Base-by-base conservation (phyloP, 2,113 vertebrate species). In the Rhodinocichla rosea region DNA sequence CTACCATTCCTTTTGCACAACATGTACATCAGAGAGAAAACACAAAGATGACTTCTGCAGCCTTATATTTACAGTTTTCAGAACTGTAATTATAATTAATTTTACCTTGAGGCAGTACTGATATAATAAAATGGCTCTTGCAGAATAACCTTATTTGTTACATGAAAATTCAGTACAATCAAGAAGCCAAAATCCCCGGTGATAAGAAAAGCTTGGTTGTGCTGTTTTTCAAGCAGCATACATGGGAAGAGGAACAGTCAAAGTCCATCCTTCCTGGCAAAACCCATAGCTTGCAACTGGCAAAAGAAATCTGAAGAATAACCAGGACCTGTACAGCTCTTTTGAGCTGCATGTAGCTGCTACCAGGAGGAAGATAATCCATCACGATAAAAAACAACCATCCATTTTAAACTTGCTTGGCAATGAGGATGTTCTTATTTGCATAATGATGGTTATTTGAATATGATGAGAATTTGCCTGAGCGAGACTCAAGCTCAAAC, bases 381-480 rank as follows among this genome's bases (percentile, higher is more conserved):
- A 94, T 97, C 96, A 63, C 3, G 79, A 82, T 90, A 85, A 96
- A 97, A 63, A 97, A 94, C 96, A 97, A 97, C 97, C 96, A 97
- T 23, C 91, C 96, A 89, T 95, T 91, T 90, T 87, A 92, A 95
- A 95, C 96, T 83, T 64, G 77, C 89, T 73, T 52, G 53, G 97
- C 95, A 92, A 89, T n/a, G 85, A 93, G 93, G 81, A 78, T 87
- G 83, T 81, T 89, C 93, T 69, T 55, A 97, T 98, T 97, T 97
- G 95, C 97, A 97, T 98, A 97, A 96, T 96, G 97, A 96, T 67
- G 96, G 91, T 95, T 93, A 96, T 97, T 97, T 97, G 96, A 97
- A 97, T 97, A 69, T 42, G 94, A 97, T 89, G 93, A 97, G 95
- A 95, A 94, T 95, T 92, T 94, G 94, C 95, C 95, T 85, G 96